Conservation (phyloP, 1,140 invertebrate species). For the Caerostris darwini region DNA sequence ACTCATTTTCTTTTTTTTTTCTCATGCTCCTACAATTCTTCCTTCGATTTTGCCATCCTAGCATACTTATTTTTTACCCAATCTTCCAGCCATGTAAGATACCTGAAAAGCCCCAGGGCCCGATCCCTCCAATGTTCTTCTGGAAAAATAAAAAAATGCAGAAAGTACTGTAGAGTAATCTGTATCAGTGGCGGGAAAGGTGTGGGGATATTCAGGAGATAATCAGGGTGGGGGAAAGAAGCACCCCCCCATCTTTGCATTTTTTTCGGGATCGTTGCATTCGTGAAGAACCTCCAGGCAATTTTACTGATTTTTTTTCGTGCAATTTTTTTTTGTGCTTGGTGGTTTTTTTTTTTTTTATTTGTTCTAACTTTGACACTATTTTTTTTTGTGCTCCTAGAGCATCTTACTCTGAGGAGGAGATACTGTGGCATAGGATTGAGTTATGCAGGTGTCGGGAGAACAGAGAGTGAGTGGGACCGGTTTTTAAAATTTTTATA, state of each 20-base stretch:
- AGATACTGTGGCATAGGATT: background rate
- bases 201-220: constrained; percentile 34
- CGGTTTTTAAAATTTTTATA: constrained; percentile 3
- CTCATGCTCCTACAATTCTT: too few relatives aligned
- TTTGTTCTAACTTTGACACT: background rate
- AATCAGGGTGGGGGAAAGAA: background rate
- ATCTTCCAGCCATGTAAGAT: constrained; percentile 36
- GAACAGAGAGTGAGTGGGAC: background rate
- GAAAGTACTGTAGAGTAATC: constrained; percentile 36
- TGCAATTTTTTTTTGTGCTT: background rate
- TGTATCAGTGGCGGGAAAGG: constrained; percentile 36
- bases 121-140: background rate
- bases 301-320: constrained; percentile 28
- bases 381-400: background rate
- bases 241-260: constrained; percentile 13
- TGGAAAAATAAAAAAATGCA: constrained; percentile 14
- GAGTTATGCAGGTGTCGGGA: background rate
- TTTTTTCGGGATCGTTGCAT: constrained; percentile 47
- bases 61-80: constrained; percentile 52
- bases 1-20: too few relatives aligned
- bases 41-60: too few relatives aligned
- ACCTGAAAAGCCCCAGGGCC: constrained; percentile 48
- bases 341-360: background rate
- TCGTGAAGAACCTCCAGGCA: constrained; percentile 31
- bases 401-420: background rate